Evolutionary conservation across 2,888 invertebrate species (phyloP), one percentile per base, ranked within the genome.

Genomic region (Leucania comma): DNA sequence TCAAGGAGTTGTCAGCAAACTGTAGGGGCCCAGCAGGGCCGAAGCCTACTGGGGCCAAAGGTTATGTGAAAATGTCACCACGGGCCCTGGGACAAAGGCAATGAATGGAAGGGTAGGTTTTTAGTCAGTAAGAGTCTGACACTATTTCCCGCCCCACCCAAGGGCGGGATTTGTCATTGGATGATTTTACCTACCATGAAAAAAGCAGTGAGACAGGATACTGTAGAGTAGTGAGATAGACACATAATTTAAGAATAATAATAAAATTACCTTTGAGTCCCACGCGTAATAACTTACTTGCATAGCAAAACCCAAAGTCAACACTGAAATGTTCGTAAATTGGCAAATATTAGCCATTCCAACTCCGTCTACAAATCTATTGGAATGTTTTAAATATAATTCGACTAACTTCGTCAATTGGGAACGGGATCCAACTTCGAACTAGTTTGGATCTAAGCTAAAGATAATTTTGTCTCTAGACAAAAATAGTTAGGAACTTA

Each of bases 341-440:
- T 78, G 62, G 42, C 73, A 75, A 84, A 86, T 76, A 82, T 80
- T 84, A 68, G 56, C 67, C 61, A 74, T 78, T 74, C 67, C 29
- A 75, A 82, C 73, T 80, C 65, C 26, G 38, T 65, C 61, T 66
- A 60, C 48, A 64, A 70, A 71, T 75, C 78, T 78, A 80, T 84
- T 66, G 71, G 66, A 77, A 77, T 81, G 64, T 77, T 82, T 74
- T 75, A 73, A 77, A 84, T 76, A 78, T 73, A 68, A 76, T 78
- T 69, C 57, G 50, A 46, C 50, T 29, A 80, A 80, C 73, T 78
- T 78, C 53, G 63, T 62, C 77, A 70, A 53, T 77, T 75, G 61
- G 59, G 67, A 69, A 73, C 60, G 17, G 51, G 60, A 42, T 61
- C 50, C 32, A 72, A 80, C 57, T 75, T 62, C 24, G 3, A 78